Base-by-base conservation (phyloP, 2,797 vertebrate genomes). In the Schizopygopsis malacanthus region DNA sequence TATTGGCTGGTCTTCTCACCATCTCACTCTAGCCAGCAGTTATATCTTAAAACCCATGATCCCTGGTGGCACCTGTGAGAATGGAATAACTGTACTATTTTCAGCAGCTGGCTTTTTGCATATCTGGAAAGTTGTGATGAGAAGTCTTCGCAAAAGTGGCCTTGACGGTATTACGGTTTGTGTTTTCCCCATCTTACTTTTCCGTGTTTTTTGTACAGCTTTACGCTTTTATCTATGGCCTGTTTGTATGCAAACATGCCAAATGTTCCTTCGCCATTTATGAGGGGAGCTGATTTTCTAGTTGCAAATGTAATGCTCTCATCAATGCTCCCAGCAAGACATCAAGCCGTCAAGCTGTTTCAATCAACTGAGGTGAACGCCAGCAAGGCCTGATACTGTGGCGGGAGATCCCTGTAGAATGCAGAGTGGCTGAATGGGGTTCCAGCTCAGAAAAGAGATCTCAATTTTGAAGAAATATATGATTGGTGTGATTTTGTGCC, bases 251-350 rank as follows among this genome's bases (percentile, higher is more conserved):
- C 83, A 89, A 81, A 88, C 88, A 85, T 83, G 87, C 88, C 90
- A 85, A 69, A 90, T 90, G 81, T 87, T 87, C 90, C 83, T 87
- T 86, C 75, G 47, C 85, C 88, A 89, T 93, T 88, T 93, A 91
- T 91, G 91, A 92, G 90, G 84, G 83, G 88, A 89, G 90, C 93
- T 93, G 91, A 93, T 93, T 93, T 92, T 88, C 87, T 92, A 91
- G 92, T 92, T 94, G 93, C 93, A 94, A 94, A 95, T 94, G 90
- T 91, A 94, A 94, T 89, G 92, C 91, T 93, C 91, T 95, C 94
- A 96, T 96, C 95, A 94, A 94, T 94, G 94, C 94, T 94, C 93
- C 83, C 95, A 93, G 94, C 93, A 92, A 92, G 95, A 92, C 86
- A 69, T 90, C 91, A 89, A 91, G 92, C 93, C 92, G 93, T 95